These are phyloP conservation scores for Archips xylosteana DNA, from an alignment of 2,888 invertebrate genomes.

Conservation along the genomic window DNA sequence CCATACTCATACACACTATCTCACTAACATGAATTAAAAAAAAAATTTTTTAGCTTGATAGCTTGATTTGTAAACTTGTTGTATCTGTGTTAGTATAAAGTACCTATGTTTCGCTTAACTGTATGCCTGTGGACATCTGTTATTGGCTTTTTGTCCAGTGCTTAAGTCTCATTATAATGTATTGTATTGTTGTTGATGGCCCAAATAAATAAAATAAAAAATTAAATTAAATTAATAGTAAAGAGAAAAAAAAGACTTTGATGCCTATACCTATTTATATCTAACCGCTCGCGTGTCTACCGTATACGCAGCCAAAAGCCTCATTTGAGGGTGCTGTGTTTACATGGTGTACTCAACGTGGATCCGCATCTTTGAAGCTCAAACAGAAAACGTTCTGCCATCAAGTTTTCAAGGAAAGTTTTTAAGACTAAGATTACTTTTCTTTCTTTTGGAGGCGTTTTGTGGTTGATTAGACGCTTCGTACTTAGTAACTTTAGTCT, in stretches of 20 bases:
- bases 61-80: no score
- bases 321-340: slow-evolving; percentile 73
- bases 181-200: no score
- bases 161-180: no score
- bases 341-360: slow-evolving; percentile 68
- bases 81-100: no score
- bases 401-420: slow-evolving; percentile 60
- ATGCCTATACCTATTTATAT: not conserved
- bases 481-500: not conserved
- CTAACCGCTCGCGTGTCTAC: slow-evolving; percentile 42
- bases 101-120: no score
- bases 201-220: no score
- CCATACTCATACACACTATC: no score
- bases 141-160: no score
- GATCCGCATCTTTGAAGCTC: slow-evolving; percentile 66
- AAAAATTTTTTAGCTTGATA: no score
- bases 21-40: no score
- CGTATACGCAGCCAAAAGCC: slow-evolving; percentile 54
- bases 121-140: no score
- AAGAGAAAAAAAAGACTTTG: not conserved
- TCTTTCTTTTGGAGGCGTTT: slow-evolving; percentile 40
- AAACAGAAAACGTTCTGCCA: slow-evolving; percentile 62
- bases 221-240: not conserved
- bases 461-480: slow-evolving; percentile 38
- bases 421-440: slow-evolving; percentile 49